Evolutionary conservation across 2,888 invertebrate species (phyloP), one percentile per base, ranked within the genome.

Genomic region (Phasia obesa): DNA sequence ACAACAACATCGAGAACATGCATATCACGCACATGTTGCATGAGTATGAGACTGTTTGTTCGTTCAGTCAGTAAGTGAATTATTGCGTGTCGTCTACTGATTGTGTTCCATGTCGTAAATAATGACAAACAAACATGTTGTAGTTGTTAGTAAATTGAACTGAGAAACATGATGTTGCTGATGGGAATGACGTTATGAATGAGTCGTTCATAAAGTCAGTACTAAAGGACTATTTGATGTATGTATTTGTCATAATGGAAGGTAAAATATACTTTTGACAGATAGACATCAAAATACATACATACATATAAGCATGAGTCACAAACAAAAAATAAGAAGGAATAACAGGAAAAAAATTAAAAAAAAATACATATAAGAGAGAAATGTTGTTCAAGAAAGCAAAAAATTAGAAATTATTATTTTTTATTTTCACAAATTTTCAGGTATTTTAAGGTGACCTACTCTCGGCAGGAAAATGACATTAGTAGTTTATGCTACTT

Each of bases 41-140:
- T 78, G 35, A 13, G 62, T 62, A 27, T 35, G 47, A 62, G 9
- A 23, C 15, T 62, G 77, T 77, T 62, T 62, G 44, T 70, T 62
- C 35, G 62, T 35, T 77, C 84, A 86, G 85, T 86, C 35, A 70
- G 47, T 77, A 85, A 86, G 85, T 86, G 86, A 86, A 86, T 87
- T 86, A 87, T 85, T 85, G 85, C 85, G 84, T 87, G 87, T 85
- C 85, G 84, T 84, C 84, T 77, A 71, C 85, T 82, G 85, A 85
- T 84, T 84, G 82, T 74, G 82, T 57, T 47, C 62, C 79, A 79
- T 79, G 81, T 79, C 79, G 44, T 76, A 76, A 79, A 79, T 79
- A 83, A 79, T 67, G 74, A 69, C 64, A 75, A 64, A 65, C 70
- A 81, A 76, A 65, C 71, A 71, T 67, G 79, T 79, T 71, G 74